Evolutionary conservation across 2,113 vertebrate species (phyloP), one percentile per base, ranked within the genome.

Genomic region (Meles meles): DNA sequence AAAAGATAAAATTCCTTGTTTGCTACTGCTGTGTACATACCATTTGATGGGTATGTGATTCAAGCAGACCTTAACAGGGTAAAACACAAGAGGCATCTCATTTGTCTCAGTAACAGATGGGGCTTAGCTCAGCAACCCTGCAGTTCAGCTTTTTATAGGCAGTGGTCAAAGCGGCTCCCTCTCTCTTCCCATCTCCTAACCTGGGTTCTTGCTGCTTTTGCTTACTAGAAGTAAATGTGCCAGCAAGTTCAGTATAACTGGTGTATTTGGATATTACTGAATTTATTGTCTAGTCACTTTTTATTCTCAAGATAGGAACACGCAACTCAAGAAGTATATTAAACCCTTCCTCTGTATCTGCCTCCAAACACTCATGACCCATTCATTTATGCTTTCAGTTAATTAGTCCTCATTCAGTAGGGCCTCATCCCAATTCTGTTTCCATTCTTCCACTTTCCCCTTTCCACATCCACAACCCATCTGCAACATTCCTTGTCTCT

Each of bases 391-490:
- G 90, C 98, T 96, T 79, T 23, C 93, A 76, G 77, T 65, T 93
- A 52, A 85, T 44, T n/a, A 76, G 8, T 74, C 83, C 81, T 95
- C 90, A 44, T 37, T 86, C 39, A 12, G 27, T 37, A 55, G 34
- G 52, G 20, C 42, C 80, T 72, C 44, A 76, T 65, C 81, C 49
- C 76, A 52, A 61, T 71, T 82, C 86, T 55, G 88, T 59, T 47
- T 0, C 92, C 83, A 65, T 42, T 23, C 85, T 93, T 82, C 76
- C 86, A 79, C 49, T 67, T 49, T 81, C 79, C 55, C 76, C 80
- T 94, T 85, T 63, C 52, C 82, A 99, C 98, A 65, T 98, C 57
- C 99, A 91, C 98, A 1, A 57, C 47, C 98, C 96, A 96, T 98
- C 98, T 93, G 63, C 98, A 94, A 97, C 98, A 87, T 93, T 95